phyloP scores from a whole-genome alignment of 2,113 vertebrate genomes.

The Dipodomys ordii region DNA sequence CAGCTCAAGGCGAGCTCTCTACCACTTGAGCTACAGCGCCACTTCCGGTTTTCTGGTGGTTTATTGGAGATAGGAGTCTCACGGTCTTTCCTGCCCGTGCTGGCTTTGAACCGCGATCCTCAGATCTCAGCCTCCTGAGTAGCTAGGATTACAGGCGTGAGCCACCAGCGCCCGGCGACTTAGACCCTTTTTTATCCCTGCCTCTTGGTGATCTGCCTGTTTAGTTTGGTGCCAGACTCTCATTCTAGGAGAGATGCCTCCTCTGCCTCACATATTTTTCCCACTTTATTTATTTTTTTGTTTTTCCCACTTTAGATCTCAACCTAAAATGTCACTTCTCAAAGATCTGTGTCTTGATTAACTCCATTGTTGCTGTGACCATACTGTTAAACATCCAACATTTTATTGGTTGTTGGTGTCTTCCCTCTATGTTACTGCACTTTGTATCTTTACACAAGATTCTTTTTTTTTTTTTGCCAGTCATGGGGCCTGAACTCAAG shows the following conservation, averaged over 20 bases:
- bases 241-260: background rate
- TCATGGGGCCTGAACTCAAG: no score
- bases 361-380: background rate
- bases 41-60: no score
- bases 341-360: background rate
- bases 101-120: no score
- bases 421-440: background rate
- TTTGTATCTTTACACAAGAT: background rate
- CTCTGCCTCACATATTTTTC: background rate
- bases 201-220: fast-evolving
- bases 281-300: background rate
- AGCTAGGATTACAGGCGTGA: no score
- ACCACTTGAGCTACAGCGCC: no score
- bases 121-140: no score
- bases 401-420: background rate
- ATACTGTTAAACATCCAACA: background rate
- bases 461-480: no score
- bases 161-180: no score
- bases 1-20: no score
- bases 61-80: no score
- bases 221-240: background rate
- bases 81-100: no score
- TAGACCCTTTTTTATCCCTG: background rate
- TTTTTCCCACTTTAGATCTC: background rate
- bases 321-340: background rate